Percentiles rank a stretch among this genome's conserved stretches.
Evolutionary conservation across 2,113 vertebrate species (phyloP).

Genomic region (Xiphophorus couchianus): DNA sequence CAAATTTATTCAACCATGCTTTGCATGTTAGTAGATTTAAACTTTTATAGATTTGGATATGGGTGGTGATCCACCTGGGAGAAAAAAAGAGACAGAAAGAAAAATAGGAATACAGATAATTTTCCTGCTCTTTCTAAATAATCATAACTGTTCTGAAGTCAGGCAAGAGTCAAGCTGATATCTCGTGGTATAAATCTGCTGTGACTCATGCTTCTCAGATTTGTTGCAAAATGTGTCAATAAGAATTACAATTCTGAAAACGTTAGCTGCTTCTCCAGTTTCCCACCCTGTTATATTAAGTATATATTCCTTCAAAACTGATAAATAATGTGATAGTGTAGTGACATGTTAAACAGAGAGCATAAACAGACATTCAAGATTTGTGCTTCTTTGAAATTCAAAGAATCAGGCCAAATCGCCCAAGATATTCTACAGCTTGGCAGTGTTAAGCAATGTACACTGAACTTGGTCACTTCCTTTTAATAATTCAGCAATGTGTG

Average conservation of each 20-base stretch:
- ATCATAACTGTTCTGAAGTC: no score
- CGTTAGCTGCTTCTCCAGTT: neutral
- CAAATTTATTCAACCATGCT: constrained; percentile 13
- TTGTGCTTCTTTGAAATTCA: neutral
- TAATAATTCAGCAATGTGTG: constrained; percentile 7
- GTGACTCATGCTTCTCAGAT: neutral
- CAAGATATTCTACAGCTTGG: neutral
- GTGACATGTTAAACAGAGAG: neutral
- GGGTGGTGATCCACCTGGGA: no score
- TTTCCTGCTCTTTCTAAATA: no score
- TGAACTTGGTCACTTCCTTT: constrained; percentile 2
- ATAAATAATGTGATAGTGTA: neutral
- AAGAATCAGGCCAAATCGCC: neutral
- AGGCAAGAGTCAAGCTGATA: neutral
- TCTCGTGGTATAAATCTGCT: neutral
- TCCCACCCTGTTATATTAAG: neutral
- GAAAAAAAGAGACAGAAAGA: no score
- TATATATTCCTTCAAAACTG: neutral
- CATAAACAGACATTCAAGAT: no score
- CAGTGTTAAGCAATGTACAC: constrained; percentile 1
- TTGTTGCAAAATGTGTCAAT: neutral
- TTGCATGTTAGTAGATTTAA: no score
- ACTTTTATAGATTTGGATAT: no score
- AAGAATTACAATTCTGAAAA: neutral
- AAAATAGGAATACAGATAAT: no score